A percentile compares a stretch with the other conserved stretches of the same genome.
phyloP scores from a whole-genome alignment of 2,888 invertebrate genomes.

The Microplitis deprimator region DNA sequence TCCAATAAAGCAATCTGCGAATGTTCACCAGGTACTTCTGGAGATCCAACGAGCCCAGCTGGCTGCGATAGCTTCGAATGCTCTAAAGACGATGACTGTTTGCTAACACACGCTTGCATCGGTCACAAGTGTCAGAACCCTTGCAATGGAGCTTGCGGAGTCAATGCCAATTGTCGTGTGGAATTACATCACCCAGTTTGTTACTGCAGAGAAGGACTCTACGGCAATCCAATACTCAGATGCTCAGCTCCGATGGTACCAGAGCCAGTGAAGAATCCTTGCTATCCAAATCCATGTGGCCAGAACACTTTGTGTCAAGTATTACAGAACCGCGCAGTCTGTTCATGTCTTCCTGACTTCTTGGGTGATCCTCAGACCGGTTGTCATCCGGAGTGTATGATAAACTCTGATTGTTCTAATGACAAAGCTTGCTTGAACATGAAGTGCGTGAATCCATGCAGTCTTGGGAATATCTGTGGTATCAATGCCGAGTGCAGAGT shows the following conservation, averaged over 20 bases:
- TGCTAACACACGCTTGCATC: slow-evolving; percentile 81
- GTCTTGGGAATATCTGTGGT: slow-evolving; percentile 82
- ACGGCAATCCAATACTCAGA: slow-evolving; percentile 84
- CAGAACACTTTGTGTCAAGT: slow-evolving; percentile 84
- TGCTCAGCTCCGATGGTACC: slow-evolving; percentile 77
- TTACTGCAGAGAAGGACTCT: slow-evolving; percentile 80
- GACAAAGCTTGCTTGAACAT: slow-evolving; percentile 83
- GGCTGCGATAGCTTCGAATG: slow-evolving; percentile 88
- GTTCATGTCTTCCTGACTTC: slow-evolving; percentile 84
- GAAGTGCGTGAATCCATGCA: slow-evolving; percentile 83
- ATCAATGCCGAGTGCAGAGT: slow-evolving; percentile 85
- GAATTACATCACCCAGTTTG: slow-evolving; percentile 87
- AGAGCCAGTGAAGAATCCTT: slow-evolving; percentile 77
- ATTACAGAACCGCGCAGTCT: slow-evolving; percentile 80
- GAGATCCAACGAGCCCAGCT: slow-evolving; percentile 80
- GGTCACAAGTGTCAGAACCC: slow-evolving; percentile 86
- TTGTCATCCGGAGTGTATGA: slow-evolving; percentile 85
- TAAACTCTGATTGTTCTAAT: slow-evolving; percentile 85
- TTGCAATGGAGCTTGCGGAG: slow-evolving; percentile 86
- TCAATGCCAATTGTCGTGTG: slow-evolving; percentile 81
- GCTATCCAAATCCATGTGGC: slow-evolving; percentile 84
- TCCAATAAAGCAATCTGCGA: slow-evolving; percentile 82
- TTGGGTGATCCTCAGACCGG: slow-evolving; percentile 85
- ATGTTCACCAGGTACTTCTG: slow-evolving; percentile 83
- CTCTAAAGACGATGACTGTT: slow-evolving; percentile 85